Conservation (phyloP, 2,113 vertebrate species). For the Psittacus erithacus region DNA sequence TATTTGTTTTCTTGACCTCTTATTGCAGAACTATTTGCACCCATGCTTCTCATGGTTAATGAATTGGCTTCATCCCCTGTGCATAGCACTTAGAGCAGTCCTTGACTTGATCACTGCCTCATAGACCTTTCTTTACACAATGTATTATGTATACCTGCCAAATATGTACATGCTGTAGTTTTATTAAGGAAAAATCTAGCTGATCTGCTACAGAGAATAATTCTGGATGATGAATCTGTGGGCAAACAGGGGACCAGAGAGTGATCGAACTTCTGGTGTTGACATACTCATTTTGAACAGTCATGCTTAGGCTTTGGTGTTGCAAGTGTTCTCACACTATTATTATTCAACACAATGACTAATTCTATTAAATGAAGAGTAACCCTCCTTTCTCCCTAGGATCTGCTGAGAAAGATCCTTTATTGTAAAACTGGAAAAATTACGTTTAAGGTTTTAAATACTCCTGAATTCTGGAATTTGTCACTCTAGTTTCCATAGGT, state of each 20-base stretch:
- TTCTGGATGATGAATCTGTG: background rate
- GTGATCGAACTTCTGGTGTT: background rate
- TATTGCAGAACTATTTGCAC: background rate
- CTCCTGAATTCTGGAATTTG: background rate
- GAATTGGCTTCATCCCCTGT: background rate
- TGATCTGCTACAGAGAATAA: background rate
- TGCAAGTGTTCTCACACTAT: background rate
- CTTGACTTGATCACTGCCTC: background rate
- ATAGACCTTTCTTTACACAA: background rate
- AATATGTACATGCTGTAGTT: background rate
- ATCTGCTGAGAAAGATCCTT: background rate
- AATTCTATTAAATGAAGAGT: background rate
- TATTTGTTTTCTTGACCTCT: background rate
- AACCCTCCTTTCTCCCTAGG: background rate
- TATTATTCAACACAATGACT: background rate
- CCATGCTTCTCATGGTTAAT: background rate
- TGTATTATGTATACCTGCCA: background rate
- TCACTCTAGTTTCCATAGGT: background rate
- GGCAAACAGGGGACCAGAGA: background rate
- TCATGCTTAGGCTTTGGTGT: background rate
- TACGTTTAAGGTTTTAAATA: background rate
- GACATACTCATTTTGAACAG: background rate
- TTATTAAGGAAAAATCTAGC: background rate
- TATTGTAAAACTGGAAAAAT: background rate
- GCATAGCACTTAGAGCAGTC: background rate